Base-by-base conservation (phyloP, 2,113 vertebrate species). In the Passer montanus region DNA sequence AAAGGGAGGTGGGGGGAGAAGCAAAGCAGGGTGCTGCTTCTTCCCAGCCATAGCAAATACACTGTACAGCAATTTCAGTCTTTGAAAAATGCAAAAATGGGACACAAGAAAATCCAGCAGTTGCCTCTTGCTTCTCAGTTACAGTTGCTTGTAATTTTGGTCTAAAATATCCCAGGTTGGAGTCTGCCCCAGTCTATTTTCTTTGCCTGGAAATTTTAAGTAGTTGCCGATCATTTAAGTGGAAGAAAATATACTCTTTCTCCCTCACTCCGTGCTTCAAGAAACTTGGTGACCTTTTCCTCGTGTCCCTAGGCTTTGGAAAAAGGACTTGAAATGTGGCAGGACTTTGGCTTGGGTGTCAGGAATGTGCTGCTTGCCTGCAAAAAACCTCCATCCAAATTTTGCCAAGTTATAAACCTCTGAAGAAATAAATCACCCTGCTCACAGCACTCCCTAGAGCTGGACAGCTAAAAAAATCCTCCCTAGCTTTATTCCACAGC, bases 221-320 rank as follows among this genome's bases (percentile, higher is more conserved):
- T 67, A 41, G 56, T 39, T 89, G 44, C 60, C 63, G 67, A 79
- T 60, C 58, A 28, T 56, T 84, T 84, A 56, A 37, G 58, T 95
- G 78, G 84, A 74, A 95, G 46, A 93, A 86, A 90, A 91, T 37
- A 77, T 1, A 11, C 20, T 74, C 43, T 77, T 78, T 47, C 11
- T 31, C 3, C 20, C 18, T 27, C 0, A 0, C 46, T 30, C 22
- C 13, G 15, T 46, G 30, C 55, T 93, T 69, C 74, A 82, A 87
- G 81, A 92, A 84, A 68, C 50, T 87, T 60, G 11, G 47, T 96
- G 92, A 93, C 82, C 87, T 94, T 94, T 93, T 49, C 64, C 68
- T 89, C 49, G 37, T 79, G 58, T 64, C 70, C 49, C 33, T 43
- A 41, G 79, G 93, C 73, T 85, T 81, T 89, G 88, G 75, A 88